Evolutionary conservation across 2,888 invertebrate genomes (phyloP).

Genomic region (Panzeria rudis): DNA sequence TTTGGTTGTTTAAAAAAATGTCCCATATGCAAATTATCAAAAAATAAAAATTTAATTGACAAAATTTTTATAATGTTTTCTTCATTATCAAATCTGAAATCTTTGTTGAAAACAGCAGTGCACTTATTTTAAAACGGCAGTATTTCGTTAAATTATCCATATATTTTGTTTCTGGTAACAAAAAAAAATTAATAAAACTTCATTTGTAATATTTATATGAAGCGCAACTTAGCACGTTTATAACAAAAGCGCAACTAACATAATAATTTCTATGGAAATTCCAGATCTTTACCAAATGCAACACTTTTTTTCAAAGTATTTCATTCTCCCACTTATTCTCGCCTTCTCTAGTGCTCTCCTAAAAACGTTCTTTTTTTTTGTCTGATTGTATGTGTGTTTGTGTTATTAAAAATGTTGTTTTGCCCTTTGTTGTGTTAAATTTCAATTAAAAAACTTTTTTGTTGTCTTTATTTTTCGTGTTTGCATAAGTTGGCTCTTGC

Average conservation of each 20-base stretch:
- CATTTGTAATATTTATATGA: not conserved
- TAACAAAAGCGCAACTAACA: conserved; percentile 58
- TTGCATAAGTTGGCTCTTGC: conserved; percentile 19
- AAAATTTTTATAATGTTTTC: too few relatives aligned
- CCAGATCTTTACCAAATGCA: conserved; percentile 28
- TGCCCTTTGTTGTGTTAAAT: conserved; percentile 40
- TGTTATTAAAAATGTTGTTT: not conserved
- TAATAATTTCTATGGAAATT: not conserved
- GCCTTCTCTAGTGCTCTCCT: not conserved
- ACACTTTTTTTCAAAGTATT: not conserved
- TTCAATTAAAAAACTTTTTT: conserved; percentile 26
- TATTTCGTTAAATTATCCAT: not conserved
- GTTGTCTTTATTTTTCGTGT: conserved; percentile 39
- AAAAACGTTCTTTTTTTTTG: not conserved
- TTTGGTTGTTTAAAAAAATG: too few relatives aligned
- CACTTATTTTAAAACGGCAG: not conserved
- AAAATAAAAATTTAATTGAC: too few relatives aligned
- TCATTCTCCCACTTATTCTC: not conserved
- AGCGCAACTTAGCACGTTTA: conserved; percentile 66
- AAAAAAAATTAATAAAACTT: not conserved
- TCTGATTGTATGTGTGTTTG: not conserved
- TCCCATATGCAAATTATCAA: too few relatives aligned
- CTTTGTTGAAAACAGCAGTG: not conserved
- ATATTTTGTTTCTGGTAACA: not conserved
- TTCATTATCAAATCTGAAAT: too few relatives aligned